phyloP scores from a whole-genome alignment of 2,113 vertebrate genomes.

The Dasyornis broadbenti region DNA sequence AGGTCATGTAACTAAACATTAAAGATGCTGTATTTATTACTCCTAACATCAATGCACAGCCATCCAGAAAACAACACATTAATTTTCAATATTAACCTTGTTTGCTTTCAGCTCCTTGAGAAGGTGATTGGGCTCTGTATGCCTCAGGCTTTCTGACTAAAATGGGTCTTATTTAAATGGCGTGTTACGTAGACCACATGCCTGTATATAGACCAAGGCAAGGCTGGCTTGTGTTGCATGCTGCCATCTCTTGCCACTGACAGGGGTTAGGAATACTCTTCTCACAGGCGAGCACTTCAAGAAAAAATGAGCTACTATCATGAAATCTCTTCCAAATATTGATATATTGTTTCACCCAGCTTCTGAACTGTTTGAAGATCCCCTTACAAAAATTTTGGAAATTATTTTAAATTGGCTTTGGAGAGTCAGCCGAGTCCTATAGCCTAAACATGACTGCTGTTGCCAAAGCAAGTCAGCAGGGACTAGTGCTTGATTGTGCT shows the following conservation, averaged over 20 bases:
- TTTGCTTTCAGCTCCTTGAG: neutral
- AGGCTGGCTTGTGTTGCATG: neutral
- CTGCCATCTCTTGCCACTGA: neutral
- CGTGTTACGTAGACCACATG: neutral
- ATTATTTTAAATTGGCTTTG: neutral
- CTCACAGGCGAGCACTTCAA: neutral
- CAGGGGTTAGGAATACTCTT: neutral
- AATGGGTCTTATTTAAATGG: neutral
- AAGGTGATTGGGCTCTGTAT: neutral
- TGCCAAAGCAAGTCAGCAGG: neutral
- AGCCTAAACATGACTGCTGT: neutral
- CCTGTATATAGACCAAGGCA: neutral
- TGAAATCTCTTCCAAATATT: neutral
- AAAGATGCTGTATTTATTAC: conserved; percentile 36
- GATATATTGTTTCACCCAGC: neutral
- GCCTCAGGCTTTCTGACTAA: neutral
- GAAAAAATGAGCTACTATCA: neutral
- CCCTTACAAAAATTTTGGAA: neutral
- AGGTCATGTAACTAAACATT: conserved; percentile 13
- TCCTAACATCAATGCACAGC: neutral
- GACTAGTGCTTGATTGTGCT: neutral
- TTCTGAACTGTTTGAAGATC: neutral
- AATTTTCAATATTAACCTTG: conserved; percentile 30
- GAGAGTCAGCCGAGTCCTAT: neutral
- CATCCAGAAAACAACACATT: neutral